Conservation (phyloP, 2,888 invertebrate genomes). For the Tenthredo scrophulariae region DNA sequence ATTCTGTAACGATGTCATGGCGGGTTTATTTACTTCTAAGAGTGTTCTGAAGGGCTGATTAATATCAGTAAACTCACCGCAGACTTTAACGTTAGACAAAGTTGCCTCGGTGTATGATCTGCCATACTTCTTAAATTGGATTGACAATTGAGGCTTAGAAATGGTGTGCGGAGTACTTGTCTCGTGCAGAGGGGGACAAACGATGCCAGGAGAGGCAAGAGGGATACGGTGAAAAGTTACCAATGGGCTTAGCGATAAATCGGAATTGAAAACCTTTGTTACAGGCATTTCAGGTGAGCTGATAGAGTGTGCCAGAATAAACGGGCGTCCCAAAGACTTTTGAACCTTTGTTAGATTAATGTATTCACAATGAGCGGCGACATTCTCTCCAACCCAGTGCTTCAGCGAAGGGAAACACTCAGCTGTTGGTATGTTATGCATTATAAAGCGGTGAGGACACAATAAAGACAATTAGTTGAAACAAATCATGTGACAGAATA, state of each 20-base stretch:
- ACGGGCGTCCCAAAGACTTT: constrained; percentile 63
- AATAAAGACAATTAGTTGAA: constrained; percentile 59
- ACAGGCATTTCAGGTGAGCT: constrained; percentile 74
- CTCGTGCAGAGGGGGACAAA: constrained; percentile 50
- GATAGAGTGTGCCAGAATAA: constrained; percentile 70
- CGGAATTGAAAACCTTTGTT: constrained; percentile 59
- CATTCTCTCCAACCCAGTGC: not conserved
- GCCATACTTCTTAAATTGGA: constrained; percentile 67
- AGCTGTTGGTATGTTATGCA: constrained; percentile 12
- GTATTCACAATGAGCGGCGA: not conserved
- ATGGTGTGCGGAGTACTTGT: constrained; percentile 43
- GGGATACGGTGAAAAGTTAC: constrained; percentile 68
- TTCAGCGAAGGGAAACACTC: not conserved
- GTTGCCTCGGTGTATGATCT: constrained; percentile 72
- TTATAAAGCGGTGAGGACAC: constrained; percentile 40
- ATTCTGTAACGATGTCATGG: not conserved
- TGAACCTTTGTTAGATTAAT: constrained; percentile 27
- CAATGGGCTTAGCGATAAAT: constrained; percentile 60
- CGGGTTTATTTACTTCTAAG: not conserved
- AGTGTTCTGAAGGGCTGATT: not conserved
- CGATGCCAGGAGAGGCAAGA: constrained; percentile 64
- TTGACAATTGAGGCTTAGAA: constrained; percentile 40
- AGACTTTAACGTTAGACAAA: constrained; percentile 68
- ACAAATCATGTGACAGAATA: constrained; percentile 53
- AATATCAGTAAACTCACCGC: constrained; percentile 68